phyloP scores from a whole-genome alignment of 2,888 invertebrate genomes.

The Colostygia pectinataria region DNA sequence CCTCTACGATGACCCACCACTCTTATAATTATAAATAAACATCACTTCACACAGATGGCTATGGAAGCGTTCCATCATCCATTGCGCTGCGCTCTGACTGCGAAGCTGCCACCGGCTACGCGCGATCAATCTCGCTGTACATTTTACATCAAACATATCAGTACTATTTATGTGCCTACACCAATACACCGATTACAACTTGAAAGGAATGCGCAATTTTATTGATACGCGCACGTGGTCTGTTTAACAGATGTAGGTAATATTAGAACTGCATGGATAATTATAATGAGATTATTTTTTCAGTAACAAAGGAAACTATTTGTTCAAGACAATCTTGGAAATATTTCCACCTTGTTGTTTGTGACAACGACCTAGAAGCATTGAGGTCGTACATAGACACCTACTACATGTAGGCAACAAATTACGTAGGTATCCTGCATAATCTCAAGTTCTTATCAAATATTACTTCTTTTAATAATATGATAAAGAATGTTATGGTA shows the following conservation, averaged over 20 bases:
- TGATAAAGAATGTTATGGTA: slow-evolving; percentile 30
- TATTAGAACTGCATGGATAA: slow-evolving; percentile 20
- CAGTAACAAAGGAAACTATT: slow-evolving; percentile 1
- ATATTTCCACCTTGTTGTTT: slow-evolving; percentile 11
- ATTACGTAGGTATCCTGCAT: slow-evolving; percentile 18
- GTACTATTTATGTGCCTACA: slow-evolving; percentile 34
- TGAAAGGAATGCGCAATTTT: slow-evolving; percentile 40
- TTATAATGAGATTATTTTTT: neutral
- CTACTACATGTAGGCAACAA: slow-evolving; percentile 1
- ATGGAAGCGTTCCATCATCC: slow-evolving; percentile 19
- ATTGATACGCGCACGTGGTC: slow-evolving; percentile 35
- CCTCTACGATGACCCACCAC: slow-evolving; percentile 48
- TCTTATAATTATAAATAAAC: slow-evolving; percentile 61
- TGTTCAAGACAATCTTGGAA: slow-evolving; percentile 3
- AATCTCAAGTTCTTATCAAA: slow-evolving; percentile 32
- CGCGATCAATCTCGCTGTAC: slow-evolving; percentile 28
- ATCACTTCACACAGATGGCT: slow-evolving; percentile 29
- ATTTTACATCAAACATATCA: slow-evolving; percentile 34
- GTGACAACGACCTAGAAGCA: slow-evolving; percentile 16
- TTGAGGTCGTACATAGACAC: slow-evolving; percentile 25
- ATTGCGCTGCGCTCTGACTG: slow-evolving; percentile 20
- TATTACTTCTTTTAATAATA: slow-evolving; percentile 18
- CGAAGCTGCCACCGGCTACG: slow-evolving; percentile 16
- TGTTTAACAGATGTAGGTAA: slow-evolving; percentile 22
- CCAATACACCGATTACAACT: slow-evolving; percentile 35